Evolutionary conservation across 1,140 invertebrate species (phyloP), one percentile per base, ranked within the genome.

Genomic region (Muscidifurax raptorellus): DNA sequence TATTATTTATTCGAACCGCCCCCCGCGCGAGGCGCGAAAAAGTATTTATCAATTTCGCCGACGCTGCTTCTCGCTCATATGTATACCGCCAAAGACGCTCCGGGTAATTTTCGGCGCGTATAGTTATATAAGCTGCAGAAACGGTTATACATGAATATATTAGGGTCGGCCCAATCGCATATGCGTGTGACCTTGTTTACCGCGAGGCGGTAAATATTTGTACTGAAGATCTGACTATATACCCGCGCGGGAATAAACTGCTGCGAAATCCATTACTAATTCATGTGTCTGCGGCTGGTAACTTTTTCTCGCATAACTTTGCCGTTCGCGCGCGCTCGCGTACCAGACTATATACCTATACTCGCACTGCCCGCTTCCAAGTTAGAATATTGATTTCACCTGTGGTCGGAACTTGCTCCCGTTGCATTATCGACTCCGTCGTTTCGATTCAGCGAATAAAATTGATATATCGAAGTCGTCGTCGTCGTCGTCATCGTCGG

Each of bases 1-100:
- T 74, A 76, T 76, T 85, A 85, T 85, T 85, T 85, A 76, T 80
- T 80, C 83, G 30, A 66, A 13, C 9, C 52, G 67, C 76, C 52
- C 47, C 1, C 25, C 40, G n/a, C 27, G 27, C n/a, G 22, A 36
- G 40, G 59, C 5, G 30, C 40, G 32, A 74, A 47, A 77, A 84
- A 84, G 76, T 79, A 80, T 72, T 79, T 83, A 79, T 80, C 82
- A 79, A 78, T 83, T 78, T 69, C 18, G n/a, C 74, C 36, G 22
- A 3, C 13, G 28, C 32, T n/a, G 3, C 67, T n/a, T 27, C 25
- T 27, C 25, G 12, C 64, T 27, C 15, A 47, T 47, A 15, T 47
- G 10, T 13, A 40, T 40, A 12, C 44, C 22, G 59, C 18, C 15
- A 64, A 12, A 64, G 59, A 40, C 36, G 36, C 10, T 1, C 7